These are phyloP conservation scores for Diabrotica virgifera DNA, from an alignment of 1,140 invertebrate genomes.

Conservation along the genomic window DNA sequence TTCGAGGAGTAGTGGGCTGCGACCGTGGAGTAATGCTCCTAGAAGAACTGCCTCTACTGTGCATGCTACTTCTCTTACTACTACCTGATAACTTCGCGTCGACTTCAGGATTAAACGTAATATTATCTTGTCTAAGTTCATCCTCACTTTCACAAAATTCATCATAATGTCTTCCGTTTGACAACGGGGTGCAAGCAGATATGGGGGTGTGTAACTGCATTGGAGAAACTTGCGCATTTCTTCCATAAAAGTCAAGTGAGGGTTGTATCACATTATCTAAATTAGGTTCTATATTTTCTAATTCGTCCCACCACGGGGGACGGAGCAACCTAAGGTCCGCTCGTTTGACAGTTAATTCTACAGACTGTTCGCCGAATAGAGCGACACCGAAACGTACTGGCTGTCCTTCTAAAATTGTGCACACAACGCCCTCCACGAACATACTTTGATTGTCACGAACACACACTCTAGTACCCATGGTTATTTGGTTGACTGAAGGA, in stretches of 20 bases:
- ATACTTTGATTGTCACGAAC: constrained; percentile 57
- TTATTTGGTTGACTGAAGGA: constrained; percentile 75
- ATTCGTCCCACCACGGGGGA: constrained; percentile 93
- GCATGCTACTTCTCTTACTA: constrained; percentile 85
- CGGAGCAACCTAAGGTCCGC: constrained; percentile 85
- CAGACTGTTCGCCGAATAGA: constrained; percentile 55
- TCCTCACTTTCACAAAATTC: constrained; percentile 87
- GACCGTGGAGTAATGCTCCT: constrained; percentile 83
- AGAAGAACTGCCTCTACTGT: constrained; percentile 83
- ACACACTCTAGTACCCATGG: constrained; percentile 51
- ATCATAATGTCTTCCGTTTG: constrained; percentile 69
- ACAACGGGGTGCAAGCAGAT: constrained; percentile 51
- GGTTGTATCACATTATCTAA: constrained; percentile 13
- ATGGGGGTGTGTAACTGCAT: constrained; percentile 52
- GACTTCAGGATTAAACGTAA: constrained; percentile 74
- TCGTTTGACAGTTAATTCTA: constrained; percentile 62
- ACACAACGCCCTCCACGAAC: constrained; percentile 83
- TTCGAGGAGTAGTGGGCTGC: constrained; percentile 82
- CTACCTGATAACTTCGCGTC: constrained; percentile 59
- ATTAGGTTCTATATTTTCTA: constrained; percentile 65
- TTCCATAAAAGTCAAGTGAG: constrained; percentile 38
- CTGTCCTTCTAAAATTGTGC: constrained; percentile 62
- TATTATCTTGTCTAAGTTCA: constrained; percentile 82
- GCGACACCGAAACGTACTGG: constrained; percentile 77
- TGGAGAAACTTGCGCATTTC: constrained; percentile 53